Percentiles rank a stretch among this genome's conserved stretches.
Conservation (phyloP, 2,888 invertebrate genomes). For the Drosophila colorata region DNA sequence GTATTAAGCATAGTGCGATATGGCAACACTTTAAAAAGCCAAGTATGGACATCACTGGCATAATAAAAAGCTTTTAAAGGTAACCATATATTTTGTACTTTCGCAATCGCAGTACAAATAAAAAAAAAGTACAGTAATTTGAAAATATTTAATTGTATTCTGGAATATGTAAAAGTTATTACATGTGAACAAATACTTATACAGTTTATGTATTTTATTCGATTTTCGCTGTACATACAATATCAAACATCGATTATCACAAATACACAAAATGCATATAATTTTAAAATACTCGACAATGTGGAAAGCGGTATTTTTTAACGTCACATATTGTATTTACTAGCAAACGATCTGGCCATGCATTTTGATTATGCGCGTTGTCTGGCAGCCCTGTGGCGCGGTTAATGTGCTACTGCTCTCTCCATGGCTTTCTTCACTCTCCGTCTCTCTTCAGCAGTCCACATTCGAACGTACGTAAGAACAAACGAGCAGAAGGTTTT, state of each 20-base stretch:
- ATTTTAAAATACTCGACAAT: background rate
- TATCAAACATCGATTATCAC: background rate
- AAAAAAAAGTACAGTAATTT: too few relatives aligned
- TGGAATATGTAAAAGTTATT: background rate
- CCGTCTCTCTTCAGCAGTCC: constrained; percentile 69
- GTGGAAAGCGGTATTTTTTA: background rate
- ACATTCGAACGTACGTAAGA: constrained; percentile 64
- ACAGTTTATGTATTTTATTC: too few relatives aligned
- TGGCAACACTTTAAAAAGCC: constrained; percentile 3
- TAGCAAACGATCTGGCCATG: constrained; percentile 1
- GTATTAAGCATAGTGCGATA: background rate
- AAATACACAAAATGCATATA: background rate
- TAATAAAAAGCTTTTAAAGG: background rate
- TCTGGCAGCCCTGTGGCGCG: constrained; percentile 38
- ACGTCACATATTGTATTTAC: background rate
- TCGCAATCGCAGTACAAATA: too few relatives aligned
- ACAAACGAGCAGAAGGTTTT: constrained; percentile 65
- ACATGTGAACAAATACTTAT: too few relatives aligned
- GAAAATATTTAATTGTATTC: background rate
- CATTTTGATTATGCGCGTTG: background rate
- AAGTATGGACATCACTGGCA: background rate
- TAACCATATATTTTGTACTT: too few relatives aligned
- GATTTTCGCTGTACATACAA: too few relatives aligned
- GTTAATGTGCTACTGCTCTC: constrained; percentile 61
- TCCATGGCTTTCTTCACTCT: constrained; percentile 61